Conservation (phyloP, 1,140 invertebrate species). For the Drosophila varians region DNA sequence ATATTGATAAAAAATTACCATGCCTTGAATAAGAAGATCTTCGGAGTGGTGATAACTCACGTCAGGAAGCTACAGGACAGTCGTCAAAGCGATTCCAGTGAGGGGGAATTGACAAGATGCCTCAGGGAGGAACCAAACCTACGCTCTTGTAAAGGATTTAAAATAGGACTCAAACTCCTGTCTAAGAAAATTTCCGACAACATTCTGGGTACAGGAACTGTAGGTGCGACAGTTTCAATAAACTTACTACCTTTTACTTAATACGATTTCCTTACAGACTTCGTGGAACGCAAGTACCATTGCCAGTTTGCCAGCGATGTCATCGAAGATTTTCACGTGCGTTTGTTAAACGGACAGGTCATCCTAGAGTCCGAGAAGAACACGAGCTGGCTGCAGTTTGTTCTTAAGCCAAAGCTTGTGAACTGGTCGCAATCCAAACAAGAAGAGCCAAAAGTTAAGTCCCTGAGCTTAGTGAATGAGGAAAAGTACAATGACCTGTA, state of each 20-base stretch:
- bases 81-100: slow-evolving; percentile 17
- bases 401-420: slow-evolving; percentile 44
- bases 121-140: not conserved
- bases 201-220: slow-evolving; percentile 50
- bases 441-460: slow-evolving; percentile 73
- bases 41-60: slow-evolving; percentile 56
- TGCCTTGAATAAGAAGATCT: slow-evolving; percentile 77
- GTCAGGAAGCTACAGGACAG: slow-evolving; percentile 45
- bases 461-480: slow-evolving; percentile 88
- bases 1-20: slow-evolving; percentile 77
- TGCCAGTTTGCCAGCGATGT: slow-evolving; percentile 44
- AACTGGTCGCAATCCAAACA: slow-evolving; percentile 52
- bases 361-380: slow-evolving; percentile 1
- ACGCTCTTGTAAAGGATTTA: slow-evolving; percentile 42
- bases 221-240: slow-evolving; percentile 37
- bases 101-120: slow-evolving; percentile 36
- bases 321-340: slow-evolving; percentile 51
- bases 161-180: slow-evolving; percentile 63
- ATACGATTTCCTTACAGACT: slow-evolving; percentile 35
- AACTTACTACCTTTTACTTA: not conserved
- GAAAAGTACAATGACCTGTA: slow-evolving; percentile 90
- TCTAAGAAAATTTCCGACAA: slow-evolving; percentile 59
- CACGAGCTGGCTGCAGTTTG: slow-evolving; percentile 45
- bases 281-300: slow-evolving; percentile 33
- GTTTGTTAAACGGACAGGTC: slow-evolving; percentile 21